Conservation (phyloP, 2,888 invertebrate species). For the Trissoscelio sp. region DNA sequence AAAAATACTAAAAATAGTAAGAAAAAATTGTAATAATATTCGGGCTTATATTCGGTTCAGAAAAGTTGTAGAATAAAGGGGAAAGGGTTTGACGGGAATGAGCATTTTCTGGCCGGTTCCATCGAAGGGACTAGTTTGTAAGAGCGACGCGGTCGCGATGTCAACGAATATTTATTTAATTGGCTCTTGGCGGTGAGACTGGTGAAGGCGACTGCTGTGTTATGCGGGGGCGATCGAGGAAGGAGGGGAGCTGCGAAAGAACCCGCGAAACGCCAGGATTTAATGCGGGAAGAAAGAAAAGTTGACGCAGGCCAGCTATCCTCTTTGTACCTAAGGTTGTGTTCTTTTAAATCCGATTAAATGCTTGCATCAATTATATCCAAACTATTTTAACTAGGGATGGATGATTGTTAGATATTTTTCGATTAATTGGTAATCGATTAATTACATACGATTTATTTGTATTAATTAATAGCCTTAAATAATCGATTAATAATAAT, state of each 20-base stretch:
- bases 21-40: too few relatives aligned
- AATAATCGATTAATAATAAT: too few relatives aligned
- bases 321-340: constrained; percentile 39
- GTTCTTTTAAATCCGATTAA: constrained; percentile 33
- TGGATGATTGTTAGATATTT: too few relatives aligned
- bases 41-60: constrained; percentile 28
- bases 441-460: too few relatives aligned
- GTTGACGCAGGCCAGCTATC: constrained; percentile 58
- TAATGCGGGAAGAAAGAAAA: constrained; percentile 78
- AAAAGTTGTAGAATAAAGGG: constrained; percentile 55
- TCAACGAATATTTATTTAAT: constrained; percentile 83
- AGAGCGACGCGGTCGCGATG: constrained; percentile 81
- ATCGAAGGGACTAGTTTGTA: constrained; percentile 80
- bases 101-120: constrained; percentile 74
- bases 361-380: constrained; percentile 13
- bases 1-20: too few relatives aligned
- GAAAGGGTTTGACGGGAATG: constrained; percentile 73
- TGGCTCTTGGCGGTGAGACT: constrained; percentile 79
- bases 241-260: constrained; percentile 58
- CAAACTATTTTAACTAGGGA: not conserved
- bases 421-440: too few relatives aligned
- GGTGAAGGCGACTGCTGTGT: constrained; percentile 79
- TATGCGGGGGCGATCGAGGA: constrained; percentile 80
- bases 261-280: constrained; percentile 66
- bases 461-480: too few relatives aligned